Evolutionary conservation across 1,140 invertebrate species (phyloP).

Genomic region (Metaphire vulgaris): DNA sequence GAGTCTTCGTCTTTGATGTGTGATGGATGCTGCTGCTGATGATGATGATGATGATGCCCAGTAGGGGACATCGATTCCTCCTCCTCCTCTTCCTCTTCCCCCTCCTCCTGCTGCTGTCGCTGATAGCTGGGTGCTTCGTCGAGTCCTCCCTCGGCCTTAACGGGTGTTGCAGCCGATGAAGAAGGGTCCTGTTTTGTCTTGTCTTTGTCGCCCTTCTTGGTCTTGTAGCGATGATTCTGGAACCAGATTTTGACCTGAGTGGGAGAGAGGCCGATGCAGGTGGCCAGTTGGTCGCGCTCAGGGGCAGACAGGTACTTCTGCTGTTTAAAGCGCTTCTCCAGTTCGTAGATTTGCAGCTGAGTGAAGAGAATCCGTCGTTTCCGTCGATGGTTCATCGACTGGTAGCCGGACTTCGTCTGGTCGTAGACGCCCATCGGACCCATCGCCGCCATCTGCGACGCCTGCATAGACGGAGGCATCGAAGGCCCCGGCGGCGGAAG

Average conservation of each 20-base stretch:
- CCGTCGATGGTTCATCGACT: conserved; percentile 15
- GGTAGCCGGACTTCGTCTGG: not conserved
- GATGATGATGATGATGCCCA: too few relatives aligned
- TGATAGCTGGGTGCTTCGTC: not conserved
- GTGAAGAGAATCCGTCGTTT: conserved; percentile 27
- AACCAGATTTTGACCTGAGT: conserved; percentile 98
- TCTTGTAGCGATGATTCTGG: conserved; percentile 45
- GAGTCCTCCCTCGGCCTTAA: not conserved
- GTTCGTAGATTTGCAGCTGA: conserved; percentile 75
- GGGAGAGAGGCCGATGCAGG: conserved; percentile 55
- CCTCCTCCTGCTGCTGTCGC: too few relatives aligned
- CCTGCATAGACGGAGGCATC: not conserved
- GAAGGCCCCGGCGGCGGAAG: too few relatives aligned
- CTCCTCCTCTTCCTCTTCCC: too few relatives aligned
- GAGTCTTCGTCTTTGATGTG: not conserved
- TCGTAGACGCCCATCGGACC: not conserved
- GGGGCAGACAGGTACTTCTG: conserved; percentile 92
- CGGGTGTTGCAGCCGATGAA: not conserved
- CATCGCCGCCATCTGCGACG: not conserved
- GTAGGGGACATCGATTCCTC: not conserved
- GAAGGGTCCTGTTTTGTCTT: not conserved
- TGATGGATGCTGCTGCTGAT: not conserved
- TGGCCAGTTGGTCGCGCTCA: conserved; percentile 91
- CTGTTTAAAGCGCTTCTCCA: conserved; percentile 89
- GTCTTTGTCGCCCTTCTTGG: conserved; percentile 29